These are phyloP conservation scores for Tetrao urogallus DNA, from an alignment of 2,113 vertebrate species.

Conservation along the genomic window DNA sequence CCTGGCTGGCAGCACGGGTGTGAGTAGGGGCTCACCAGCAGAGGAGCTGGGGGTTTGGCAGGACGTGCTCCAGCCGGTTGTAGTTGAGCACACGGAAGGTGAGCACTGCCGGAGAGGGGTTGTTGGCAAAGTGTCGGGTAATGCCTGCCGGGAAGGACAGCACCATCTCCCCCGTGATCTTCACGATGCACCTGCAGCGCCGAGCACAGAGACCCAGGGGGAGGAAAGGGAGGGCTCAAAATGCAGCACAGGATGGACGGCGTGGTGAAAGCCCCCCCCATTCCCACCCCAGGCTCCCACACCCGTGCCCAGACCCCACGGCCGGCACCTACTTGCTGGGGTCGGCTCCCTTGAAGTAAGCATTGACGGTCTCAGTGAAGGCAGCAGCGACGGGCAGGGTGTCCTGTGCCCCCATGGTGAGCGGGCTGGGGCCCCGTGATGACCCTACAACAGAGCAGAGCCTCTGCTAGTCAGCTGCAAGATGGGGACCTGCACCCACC, in stretches of 20 bases:
- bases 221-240: not conserved
- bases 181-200: conserved; percentile 89
- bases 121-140: conserved; percentile 94
- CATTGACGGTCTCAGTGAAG: conserved; percentile 97
- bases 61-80: conserved; percentile 92
- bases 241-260: fast-evolving
- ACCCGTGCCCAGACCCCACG: fast-evolving
- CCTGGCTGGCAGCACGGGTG: fast-evolving
- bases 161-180: conserved; percentile 97
- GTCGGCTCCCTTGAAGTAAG: conserved; percentile 98
- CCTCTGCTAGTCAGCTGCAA: not conserved
- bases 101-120: conserved; percentile 89
- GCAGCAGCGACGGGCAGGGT: conserved; percentile 96
- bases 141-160: conserved; percentile 96
- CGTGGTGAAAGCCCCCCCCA: fast-evolving
- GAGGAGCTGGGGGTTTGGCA: conserved; percentile 97
- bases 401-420: conserved; percentile 98
- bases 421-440: conserved; percentile 94
- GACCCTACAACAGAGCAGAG: conserved; percentile 82
- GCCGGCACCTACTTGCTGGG: conserved; percentile 88
- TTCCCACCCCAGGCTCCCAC: fast-evolving
- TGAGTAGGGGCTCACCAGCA: conserved; percentile 85
- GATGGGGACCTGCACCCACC: fast-evolving
- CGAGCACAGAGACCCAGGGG: not conserved
- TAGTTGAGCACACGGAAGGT: conserved; percentile 94